Base-by-base conservation (phyloP, 2,888 invertebrate species). In the Ariolimax columbianus region DNA sequence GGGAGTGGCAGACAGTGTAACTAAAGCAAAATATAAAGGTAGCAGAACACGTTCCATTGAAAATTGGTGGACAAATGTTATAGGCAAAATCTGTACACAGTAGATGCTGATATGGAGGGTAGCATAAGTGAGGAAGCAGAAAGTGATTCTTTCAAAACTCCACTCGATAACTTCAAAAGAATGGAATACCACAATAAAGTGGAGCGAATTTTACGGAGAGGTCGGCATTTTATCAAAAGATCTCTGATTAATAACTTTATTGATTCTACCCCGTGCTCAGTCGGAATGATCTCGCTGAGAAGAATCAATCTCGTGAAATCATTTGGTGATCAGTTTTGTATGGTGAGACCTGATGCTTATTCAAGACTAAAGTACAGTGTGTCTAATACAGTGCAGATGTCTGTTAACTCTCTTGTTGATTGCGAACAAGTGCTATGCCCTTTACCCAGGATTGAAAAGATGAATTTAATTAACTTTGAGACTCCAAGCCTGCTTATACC, bases 261-360 rank as follows among this genome's bases (percentile, higher is more conserved):
- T 51, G 30, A 51, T 47, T 30, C 59, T 6, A 36, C 78, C n/a
- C 81, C 81, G 26, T 9, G 11, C 1, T 72, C 81, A 51, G 38
- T 17, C 9, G 81, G 81, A 36, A 72, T 72, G 72, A 81, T 81
- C 26, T 72, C 81, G 7, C 72, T 81, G 55, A 70, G 81, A 30
- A 81, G 38, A 43, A 72, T 81, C 14, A 81, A 81, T 38, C 55
- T 81, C 9, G 2, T 81, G 2, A 81, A 81, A 47, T 3, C 40
- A 17, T 63, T 80, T 17, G 23, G 23, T 43, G 30, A 80, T 59
- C 59, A 40, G 4, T 14, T 38, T 40, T 36, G 19, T 38, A n/a
- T 63, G 38, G 55, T 26, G n/a, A 40, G 2, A 38, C 63, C 59
- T 63, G 11, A 38, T 26, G 38, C 36, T 36, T 59, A 23, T 55